Evolutionary conservation across 92 coral and sea anemone genomes (phyloP).

Genomic region (Epizoanthus illoricatus): DNA sequence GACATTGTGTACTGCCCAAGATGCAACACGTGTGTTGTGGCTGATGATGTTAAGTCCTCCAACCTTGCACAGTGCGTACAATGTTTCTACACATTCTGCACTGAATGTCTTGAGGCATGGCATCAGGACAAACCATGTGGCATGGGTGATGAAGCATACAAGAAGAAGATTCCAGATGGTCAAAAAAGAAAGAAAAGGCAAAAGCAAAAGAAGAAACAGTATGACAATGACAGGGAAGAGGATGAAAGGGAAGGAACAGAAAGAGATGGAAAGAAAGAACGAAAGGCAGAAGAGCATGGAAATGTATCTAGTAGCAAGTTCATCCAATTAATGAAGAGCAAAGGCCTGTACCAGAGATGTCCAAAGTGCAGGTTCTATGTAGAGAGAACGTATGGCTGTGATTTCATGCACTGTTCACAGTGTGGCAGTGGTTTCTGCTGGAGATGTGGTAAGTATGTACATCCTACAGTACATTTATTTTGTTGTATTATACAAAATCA

Average conservation of each 20-base stretch:
- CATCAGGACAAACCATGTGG: constrained; percentile 74
- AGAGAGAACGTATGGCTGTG: constrained; percentile 87
- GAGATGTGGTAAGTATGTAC: constrained; percentile 83
- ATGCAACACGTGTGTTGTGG: constrained; percentile 79
- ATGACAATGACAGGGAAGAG: neutral
- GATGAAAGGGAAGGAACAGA: constrained; percentile 29
- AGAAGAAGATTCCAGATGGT: constrained; percentile 10
- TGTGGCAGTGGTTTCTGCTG: constrained; percentile 83
- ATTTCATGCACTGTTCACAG: constrained; percentile 91
- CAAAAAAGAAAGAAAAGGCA: constrained; percentile 27
- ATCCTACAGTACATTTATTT: neutral
- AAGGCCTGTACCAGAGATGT: constrained; percentile 75
- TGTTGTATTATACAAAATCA: too few species aligned
- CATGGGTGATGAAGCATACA: constrained; percentile 49
- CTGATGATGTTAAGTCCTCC: constrained; percentile 79
- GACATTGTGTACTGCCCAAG: constrained; percentile 93
- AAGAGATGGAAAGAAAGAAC: neutral
- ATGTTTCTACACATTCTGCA: constrained; percentile 88
- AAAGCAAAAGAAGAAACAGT: constrained; percentile 18
- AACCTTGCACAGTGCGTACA: constrained; percentile 81
- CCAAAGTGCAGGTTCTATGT: constrained; percentile 83
- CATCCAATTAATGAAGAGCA: constrained; percentile 60
- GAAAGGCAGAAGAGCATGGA: constrained; percentile 31
- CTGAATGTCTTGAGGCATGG: constrained; percentile 88
- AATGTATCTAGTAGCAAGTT: constrained; percentile 56